phyloP scores from a whole-genome alignment of 2,888 invertebrate species.

The Congeria kusceri region DNA sequence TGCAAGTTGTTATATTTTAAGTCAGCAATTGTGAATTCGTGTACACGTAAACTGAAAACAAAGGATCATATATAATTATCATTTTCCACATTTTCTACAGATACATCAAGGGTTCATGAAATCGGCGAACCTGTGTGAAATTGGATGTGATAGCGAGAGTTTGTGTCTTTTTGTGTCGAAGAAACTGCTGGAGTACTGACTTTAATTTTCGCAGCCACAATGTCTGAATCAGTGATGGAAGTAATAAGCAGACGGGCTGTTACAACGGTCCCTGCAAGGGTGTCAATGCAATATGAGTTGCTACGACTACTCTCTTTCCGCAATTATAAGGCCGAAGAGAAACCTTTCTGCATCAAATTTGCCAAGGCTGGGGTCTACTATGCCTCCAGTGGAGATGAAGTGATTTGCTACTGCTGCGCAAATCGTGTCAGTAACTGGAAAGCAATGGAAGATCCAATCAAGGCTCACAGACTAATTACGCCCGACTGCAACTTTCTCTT shows the following conservation, averaged over 20 bases:
- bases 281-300: slow-evolving; percentile 36
- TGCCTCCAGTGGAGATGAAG: slow-evolving; percentile 31
- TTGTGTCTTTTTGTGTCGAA: too few species aligned
- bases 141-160: too few species aligned
- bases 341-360: slow-evolving; percentile 25
- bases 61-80: too few species aligned
- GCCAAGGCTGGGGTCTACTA: slow-evolving; percentile 36
- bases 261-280: slow-evolving; percentile 17
- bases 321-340: slow-evolving; percentile 22
- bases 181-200: too few species aligned
- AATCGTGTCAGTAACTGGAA: slow-evolving; percentile 20
- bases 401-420: slow-evolving; percentile 40
- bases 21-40: too few species aligned
- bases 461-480: slow-evolving; percentile 19
- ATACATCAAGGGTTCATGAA: too few species aligned
- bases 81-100: too few species aligned
- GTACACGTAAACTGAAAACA: too few species aligned
- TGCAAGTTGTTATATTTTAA: too few species aligned
- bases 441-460: slow-evolving; percentile 22
- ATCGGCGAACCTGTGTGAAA: too few species aligned
- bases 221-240: not conserved
- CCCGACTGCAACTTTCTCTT: slow-evolving; percentile 25
- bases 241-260: slow-evolving; percentile 27
- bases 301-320: slow-evolving; percentile 23
- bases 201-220: too few species aligned